These are phyloP conservation scores for Caiman crocodilus DNA, from an alignment of 2,797 vertebrate species.

Conservation along the genomic window DNA sequence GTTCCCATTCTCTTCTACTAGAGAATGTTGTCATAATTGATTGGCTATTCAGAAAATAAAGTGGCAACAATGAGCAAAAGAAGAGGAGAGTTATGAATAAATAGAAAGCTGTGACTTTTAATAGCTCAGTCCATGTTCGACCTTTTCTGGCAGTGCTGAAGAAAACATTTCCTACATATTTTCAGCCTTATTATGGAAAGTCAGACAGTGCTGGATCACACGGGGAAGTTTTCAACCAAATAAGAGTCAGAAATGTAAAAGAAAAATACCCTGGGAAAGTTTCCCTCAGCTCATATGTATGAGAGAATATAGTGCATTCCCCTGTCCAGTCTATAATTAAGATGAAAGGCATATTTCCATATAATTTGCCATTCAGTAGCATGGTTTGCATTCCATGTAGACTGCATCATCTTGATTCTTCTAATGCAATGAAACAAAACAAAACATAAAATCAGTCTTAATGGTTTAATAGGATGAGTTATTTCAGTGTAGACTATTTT, in stretches of 20 bases:
- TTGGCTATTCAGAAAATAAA: background rate
- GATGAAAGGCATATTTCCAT: constrained; percentile 86
- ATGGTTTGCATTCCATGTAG: constrained; percentile 83
- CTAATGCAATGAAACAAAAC: constrained; percentile 77
- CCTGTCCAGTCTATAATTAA: constrained; percentile 85
- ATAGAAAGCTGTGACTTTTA: constrained; percentile 50
- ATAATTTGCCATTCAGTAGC: constrained; percentile 80
- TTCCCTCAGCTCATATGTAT: constrained; percentile 71
- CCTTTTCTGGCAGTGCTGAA: constrained; percentile 68
- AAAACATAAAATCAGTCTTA: constrained; percentile 66
- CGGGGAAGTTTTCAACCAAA: constrained; percentile 81
- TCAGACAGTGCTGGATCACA: constrained; percentile 79
- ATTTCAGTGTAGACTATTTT: constrained; percentile 72
- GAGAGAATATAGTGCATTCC: constrained; percentile 79
- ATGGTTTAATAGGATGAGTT: constrained; percentile 66
- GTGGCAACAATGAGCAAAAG: background rate
- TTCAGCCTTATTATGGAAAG: constrained; percentile 83
- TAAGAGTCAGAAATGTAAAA: constrained; percentile 85
- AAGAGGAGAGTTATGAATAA: constrained; percentile 32
- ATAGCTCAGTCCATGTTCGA: constrained; percentile 50
- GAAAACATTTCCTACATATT: constrained; percentile 84
- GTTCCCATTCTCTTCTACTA: background rate
- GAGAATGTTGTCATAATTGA: background rate
- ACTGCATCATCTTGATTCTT: constrained; percentile 71
- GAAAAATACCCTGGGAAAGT: constrained; percentile 87